These are phyloP conservation scores for Chelmon rostratus DNA, from an alignment of 2,797 vertebrate genomes.

Conservation along the genomic window DNA sequence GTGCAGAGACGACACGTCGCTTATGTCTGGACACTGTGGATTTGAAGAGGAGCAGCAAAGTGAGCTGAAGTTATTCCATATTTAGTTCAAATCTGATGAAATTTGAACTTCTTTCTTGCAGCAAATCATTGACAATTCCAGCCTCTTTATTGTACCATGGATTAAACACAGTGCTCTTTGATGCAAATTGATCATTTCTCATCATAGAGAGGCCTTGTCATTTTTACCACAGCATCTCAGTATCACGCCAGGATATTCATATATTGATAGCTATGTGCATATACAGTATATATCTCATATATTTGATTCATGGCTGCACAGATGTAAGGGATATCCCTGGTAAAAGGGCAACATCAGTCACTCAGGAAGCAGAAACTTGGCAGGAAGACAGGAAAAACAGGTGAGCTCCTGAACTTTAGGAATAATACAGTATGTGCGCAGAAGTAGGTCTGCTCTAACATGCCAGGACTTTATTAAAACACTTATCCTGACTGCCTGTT, in stretches of 20 bases:
- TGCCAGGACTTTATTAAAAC: conserved; percentile 43
- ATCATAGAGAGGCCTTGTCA: background rate
- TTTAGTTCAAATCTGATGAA: background rate
- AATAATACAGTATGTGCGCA: conserved; percentile 18
- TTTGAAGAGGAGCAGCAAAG: background rate
- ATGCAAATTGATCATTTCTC: background rate
- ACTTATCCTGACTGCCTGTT: conserved; percentile 40
- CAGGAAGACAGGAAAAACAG: conserved; percentile 11
- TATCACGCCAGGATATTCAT: background rate
- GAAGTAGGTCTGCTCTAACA: conserved; percentile 33
- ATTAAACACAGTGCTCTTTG: background rate
- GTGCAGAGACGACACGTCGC: background rate
- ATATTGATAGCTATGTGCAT: background rate
- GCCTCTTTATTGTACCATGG: background rate
- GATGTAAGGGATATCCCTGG: background rate
- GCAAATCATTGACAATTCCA: background rate
- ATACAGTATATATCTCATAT: background rate
- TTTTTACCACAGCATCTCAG: background rate
- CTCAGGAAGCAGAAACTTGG: conserved; percentile 20
- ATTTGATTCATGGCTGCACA: background rate
- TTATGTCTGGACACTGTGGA: background rate
- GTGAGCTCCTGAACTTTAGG: background rate
- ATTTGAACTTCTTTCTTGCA: background rate
- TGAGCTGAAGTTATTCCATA: background rate
- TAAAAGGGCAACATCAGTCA: background rate